These are phyloP conservation scores for Psittacula echo DNA, from an alignment of 2,797 vertebrate species.

Conservation along the genomic window DNA sequence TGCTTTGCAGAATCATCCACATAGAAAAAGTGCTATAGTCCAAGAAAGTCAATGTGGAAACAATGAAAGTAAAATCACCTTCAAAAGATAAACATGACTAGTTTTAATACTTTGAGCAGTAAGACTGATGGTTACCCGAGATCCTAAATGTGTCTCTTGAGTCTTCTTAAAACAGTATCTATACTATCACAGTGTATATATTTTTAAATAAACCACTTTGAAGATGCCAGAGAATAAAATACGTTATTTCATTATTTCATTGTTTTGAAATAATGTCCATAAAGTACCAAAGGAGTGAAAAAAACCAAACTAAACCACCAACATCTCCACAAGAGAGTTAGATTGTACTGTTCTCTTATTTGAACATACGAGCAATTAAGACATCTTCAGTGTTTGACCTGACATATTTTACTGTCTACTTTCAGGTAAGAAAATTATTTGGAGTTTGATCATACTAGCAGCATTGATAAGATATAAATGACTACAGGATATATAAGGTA, in stretches of 20 bases:
- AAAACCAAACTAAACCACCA: not conserved
- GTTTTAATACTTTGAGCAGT: not conserved
- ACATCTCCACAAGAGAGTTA: not conserved
- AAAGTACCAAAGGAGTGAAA: not conserved
- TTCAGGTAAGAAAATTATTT: not conserved
- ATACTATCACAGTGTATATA: not conserved
- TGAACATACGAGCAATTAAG: not conserved
- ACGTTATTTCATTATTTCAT: not conserved
- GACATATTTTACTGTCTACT: not conserved
- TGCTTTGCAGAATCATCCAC: not conserved
- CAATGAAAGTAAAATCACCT: not conserved
- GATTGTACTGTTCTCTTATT: not conserved
- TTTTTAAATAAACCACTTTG: not conserved
- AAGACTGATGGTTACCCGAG: not conserved
- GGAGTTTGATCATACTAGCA: not conserved
- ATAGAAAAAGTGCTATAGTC: not conserved
- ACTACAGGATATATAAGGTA: not conserved
- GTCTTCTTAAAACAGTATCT: not conserved
- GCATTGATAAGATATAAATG: not conserved
- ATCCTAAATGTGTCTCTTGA: not conserved
- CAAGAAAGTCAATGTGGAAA: not conserved
- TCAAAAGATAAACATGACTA: not conserved
- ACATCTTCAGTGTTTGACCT: not conserved
- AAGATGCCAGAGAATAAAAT: not conserved
- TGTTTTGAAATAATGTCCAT: not conserved